Conservation (phyloP, 2,888 invertebrate genomes). For the Archaeoteleia sp. region DNA sequence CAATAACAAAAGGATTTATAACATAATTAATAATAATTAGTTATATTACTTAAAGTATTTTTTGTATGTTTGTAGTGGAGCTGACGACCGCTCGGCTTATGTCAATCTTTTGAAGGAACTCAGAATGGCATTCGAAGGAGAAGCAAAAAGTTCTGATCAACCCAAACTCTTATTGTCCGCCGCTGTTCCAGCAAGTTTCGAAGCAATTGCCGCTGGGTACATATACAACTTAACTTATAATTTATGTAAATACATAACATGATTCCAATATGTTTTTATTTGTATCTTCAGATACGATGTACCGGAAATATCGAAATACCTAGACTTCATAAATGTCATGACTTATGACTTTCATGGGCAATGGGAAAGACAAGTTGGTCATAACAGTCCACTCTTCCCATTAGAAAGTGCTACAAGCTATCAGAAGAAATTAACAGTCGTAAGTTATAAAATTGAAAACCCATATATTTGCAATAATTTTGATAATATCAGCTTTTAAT, state of each 20-base stretch:
- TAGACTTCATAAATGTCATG: constrained; percentile 96
- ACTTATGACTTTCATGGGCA: constrained; percentile 97
- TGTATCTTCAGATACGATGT: constrained; percentile 83
- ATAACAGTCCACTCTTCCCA: constrained; percentile 93
- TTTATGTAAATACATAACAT: constrained; percentile 2
- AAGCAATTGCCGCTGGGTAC: constrained; percentile 92
- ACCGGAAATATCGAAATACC: constrained; percentile 93
- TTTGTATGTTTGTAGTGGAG: no score
- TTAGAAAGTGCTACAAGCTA: constrained; percentile 92
- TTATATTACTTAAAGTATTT: no score
- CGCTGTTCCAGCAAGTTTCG: constrained; percentile 94
- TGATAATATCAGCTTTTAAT: no score
- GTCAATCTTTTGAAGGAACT: constrained; percentile 90
- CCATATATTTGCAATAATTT: no score
- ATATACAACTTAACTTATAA: constrained; percentile 14
- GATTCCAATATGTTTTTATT: constrained; percentile 7
- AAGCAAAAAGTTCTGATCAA: constrained; percentile 90
- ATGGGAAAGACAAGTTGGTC: constrained; percentile 95
- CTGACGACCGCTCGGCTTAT: constrained; percentile 90
- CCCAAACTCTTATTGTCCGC: constrained; percentile 87
- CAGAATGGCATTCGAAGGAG: constrained; percentile 93
- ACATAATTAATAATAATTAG: no score
- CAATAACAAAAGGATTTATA: no score
- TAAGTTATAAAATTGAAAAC: no score
- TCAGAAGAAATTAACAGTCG: constrained; percentile 94